Percentiles rank a stretch among this genome's conserved stretches.
Evolutionary conservation across 2,888 invertebrate species (phyloP).

Genomic region (Rhagonycha lutea): DNA sequence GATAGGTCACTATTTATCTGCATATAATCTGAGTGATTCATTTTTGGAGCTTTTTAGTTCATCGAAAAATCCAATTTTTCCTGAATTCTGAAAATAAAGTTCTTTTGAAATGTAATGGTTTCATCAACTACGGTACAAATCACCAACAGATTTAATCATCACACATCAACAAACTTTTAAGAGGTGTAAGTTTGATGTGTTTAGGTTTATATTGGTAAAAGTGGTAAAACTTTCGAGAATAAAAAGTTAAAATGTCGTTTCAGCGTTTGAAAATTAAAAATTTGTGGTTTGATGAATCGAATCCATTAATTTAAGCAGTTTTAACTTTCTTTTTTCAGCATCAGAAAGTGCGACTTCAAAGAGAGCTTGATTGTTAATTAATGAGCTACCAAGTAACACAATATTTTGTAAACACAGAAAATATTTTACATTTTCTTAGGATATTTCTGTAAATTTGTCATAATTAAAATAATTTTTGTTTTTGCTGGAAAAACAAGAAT

Average conservation of each 20-base stretch:
- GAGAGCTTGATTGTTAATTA: neutral
- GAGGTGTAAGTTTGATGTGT: neutral
- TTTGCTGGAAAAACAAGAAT: neutral
- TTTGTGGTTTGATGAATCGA: neutral
- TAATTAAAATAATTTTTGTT: neutral
- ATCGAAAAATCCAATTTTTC: neutral
- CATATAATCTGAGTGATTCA: slow-evolving; percentile 33
- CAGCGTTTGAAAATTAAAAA: neutral
- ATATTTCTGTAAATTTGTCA: neutral
- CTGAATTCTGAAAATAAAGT: neutral
- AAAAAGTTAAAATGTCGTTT: neutral
- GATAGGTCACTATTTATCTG: slow-evolving; percentile 26
- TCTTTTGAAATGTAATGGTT: neutral
- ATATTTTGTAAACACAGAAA: neutral
- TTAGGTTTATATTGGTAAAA: neutral
- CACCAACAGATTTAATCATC: slow-evolving; percentile 1
- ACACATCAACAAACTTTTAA: slow-evolving; percentile 9
- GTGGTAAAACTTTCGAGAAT: neutral
- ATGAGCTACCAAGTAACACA: neutral
- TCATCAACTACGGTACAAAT: neutral
- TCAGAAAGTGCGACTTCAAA: neutral
- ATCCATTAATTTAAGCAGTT: neutral
- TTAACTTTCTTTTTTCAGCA: neutral
- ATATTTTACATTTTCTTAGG: neutral
- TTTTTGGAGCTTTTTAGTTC: slow-evolving; percentile 6